phyloP scores from a whole-genome alignment of 2,797 vertebrate genomes.

The Passerculus sandwichensis region DNA sequence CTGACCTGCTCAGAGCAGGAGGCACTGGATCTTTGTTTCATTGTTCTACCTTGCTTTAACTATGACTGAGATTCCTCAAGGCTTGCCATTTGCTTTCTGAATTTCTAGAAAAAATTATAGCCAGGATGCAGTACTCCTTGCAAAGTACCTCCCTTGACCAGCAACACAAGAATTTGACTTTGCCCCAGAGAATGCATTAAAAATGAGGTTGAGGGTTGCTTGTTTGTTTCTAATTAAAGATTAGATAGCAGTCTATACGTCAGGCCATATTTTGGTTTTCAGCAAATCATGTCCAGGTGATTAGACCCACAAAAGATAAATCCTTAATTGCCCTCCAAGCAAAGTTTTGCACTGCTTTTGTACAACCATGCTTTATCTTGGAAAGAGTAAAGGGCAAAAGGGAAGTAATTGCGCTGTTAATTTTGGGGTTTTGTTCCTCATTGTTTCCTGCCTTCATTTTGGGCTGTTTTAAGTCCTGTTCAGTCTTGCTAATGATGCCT shows the following conservation, averaged over 20 bases:
- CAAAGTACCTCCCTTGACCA: background rate
- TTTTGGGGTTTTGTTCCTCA: background rate
- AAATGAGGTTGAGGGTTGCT: background rate
- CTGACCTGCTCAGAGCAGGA: background rate
- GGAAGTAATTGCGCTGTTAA: background rate
- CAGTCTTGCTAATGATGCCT: background rate
- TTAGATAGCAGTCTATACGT: background rate
- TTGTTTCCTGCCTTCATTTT: background rate
- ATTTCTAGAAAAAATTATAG: background rate
- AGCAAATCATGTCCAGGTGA: background rate
- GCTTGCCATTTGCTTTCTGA: background rate
- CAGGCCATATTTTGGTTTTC: background rate
- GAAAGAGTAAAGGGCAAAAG: background rate
- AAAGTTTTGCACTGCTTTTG: background rate
- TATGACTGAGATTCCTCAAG: background rate
- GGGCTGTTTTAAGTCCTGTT: background rate
- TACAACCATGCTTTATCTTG: background rate
- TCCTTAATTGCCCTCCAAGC: background rate
- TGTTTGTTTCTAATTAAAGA: background rate
- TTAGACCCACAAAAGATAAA: background rate
- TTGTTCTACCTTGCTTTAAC: background rate
- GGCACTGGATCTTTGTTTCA: background rate
- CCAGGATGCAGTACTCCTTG: background rate
- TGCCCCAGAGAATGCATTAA: background rate
- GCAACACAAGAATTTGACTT: background rate